Evolutionary conservation across 2,113 vertebrate species (phyloP).

Genomic region (Montifringilla adamsi): DNA sequence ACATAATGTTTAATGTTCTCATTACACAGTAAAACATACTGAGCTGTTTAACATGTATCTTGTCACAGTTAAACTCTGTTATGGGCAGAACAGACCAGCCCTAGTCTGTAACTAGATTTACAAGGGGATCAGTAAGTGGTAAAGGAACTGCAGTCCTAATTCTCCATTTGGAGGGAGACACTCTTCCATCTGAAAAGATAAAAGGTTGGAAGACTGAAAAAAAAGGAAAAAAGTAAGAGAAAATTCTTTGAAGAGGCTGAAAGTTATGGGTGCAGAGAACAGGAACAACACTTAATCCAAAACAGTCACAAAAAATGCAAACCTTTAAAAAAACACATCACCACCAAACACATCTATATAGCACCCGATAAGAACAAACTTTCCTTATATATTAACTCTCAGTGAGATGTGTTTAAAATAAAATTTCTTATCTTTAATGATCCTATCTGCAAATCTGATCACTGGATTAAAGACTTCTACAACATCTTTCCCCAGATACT

Average conservation of each 20-base stretch:
- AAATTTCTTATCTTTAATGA: not conserved
- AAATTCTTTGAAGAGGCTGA: not conserved
- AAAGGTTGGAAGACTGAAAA: not conserved
- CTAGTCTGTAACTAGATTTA: not conserved
- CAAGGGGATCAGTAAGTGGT: not conserved
- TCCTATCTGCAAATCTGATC: not conserved
- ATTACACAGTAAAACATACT: not conserved
- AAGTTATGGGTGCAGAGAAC: not conserved
- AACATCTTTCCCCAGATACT: not conserved
- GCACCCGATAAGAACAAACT: not conserved
- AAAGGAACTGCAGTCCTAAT: not conserved
- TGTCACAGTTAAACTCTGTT: not conserved
- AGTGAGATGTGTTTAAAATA: not conserved
- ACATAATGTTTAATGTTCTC: not conserved
- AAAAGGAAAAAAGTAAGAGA: not conserved
- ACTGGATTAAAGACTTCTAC: not conserved
- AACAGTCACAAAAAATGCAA: not conserved
- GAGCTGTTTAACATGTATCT: not conserved
- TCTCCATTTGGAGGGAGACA: not conserved
- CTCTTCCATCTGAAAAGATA: not conserved
- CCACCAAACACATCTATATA: not conserved
- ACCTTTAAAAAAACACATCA: not conserved
- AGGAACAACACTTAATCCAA: not conserved
- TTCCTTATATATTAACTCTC: not conserved
- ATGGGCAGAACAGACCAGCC: not conserved